Evolutionary conservation across 2,888 invertebrate species (phyloP).

Genomic region (Acrobeloides nanus): DNA sequence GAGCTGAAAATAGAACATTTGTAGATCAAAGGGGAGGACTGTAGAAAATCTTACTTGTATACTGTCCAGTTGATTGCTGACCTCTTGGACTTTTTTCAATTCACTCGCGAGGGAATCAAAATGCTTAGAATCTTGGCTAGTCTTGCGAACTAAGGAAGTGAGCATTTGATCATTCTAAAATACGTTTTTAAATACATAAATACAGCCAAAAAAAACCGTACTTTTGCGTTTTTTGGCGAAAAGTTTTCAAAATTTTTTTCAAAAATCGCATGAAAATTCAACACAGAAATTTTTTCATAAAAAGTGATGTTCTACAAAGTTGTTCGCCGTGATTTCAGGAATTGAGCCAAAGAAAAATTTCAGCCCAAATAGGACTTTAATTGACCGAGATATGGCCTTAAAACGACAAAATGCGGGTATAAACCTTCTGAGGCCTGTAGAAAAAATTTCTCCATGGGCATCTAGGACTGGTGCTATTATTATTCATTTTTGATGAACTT

Average conservation of each 20-base stretch:
- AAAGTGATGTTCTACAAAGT: too few relatives aligned
- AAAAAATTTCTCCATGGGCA: too few relatives aligned
- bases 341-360: not conserved
- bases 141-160: conserved; percentile 5
- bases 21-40: not conserved
- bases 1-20: conserved; percentile 20
- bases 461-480: too few relatives aligned
- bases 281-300: too few relatives aligned
- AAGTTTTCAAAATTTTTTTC: too few relatives aligned
- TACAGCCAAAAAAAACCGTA: conserved; percentile 2
- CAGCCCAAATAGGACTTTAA: too few relatives aligned
- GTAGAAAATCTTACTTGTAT: conserved; percentile 11
- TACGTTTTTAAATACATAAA: conserved; percentile 2
- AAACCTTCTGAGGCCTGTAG: too few relatives aligned
- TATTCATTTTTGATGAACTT: too few relatives aligned
- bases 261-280: too few relatives aligned
- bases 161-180: conserved; percentile 26
- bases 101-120: conserved; percentile 20
- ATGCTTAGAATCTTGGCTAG: conserved; percentile 12
- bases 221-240: conserved; percentile 8
- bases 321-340: too few relatives aligned
- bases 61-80: conserved; percentile 19
- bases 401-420: too few relatives aligned
- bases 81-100: conserved; percentile 15
- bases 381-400: too few relatives aligned